These are phyloP conservation scores for Thecocarcelia acutangulata DNA, from an alignment of 2,888 invertebrate species.

Conservation along the genomic window DNA sequence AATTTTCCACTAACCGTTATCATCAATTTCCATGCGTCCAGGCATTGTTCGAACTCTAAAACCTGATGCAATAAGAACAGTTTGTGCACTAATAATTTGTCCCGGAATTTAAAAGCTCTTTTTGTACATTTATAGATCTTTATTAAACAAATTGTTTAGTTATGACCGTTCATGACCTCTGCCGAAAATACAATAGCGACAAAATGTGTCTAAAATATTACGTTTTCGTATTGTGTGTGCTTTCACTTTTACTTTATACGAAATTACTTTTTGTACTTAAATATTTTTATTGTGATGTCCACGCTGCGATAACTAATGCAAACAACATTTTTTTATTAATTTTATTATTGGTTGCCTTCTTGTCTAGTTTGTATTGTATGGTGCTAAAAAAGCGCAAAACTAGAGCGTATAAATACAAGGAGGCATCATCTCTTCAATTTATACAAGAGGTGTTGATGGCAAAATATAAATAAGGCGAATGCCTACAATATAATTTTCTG, in stretches of 20 bases:
- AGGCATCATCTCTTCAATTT: constrained; percentile 27
- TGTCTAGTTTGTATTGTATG: constrained; percentile 25
- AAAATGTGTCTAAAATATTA: constrained; percentile 3
- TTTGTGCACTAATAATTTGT: constrained; percentile 6
- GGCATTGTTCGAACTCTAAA: constrained; percentile 44
- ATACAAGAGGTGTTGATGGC: constrained; percentile 24
- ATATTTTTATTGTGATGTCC: constrained; percentile 40
- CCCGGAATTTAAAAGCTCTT: constrained; percentile 34
- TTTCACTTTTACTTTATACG: constrained; percentile 36
- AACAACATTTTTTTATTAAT: constrained; percentile 24
- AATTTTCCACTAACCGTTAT: constrained; percentile 59
- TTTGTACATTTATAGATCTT: constrained; percentile 33
- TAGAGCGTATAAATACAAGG: constrained; percentile 20
- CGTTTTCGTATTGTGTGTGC: constrained; percentile 13
- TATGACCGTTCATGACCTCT: constrained; percentile 61
- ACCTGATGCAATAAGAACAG: constrained; percentile 5
- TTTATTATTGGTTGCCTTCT: constrained; percentile 41
- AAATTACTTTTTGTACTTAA: constrained; percentile 38
- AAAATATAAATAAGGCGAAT: constrained; percentile 6
- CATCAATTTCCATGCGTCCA: constrained; percentile 60
- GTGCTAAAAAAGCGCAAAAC: constrained; percentile 45
- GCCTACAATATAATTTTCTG: not conserved
- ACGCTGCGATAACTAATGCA: constrained; percentile 43
- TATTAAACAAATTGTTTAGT: constrained; percentile 16
- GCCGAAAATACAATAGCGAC: constrained; percentile 43